These are phyloP conservation scores for Gallinago paraguaiae DNA, from an alignment of 2,113 vertebrate species.

Conservation along the genomic window DNA sequence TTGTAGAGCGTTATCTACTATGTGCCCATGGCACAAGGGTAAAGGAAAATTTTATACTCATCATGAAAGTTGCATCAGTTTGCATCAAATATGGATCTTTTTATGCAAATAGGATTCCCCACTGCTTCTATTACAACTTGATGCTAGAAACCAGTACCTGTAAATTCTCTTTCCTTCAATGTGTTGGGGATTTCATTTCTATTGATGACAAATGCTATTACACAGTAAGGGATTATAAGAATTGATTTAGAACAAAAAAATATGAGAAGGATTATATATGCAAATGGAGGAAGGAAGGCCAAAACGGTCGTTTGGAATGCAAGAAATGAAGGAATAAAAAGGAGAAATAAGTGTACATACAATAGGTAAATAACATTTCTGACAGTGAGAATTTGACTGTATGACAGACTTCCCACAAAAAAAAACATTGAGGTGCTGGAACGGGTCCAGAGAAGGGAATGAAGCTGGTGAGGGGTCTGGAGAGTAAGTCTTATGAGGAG, in stretches of 20 bases:
- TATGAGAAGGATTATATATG: conserved; percentile 43
- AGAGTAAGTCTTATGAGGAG: too few relatives aligned
- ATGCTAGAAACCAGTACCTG: conserved; percentile 27
- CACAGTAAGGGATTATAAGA: conserved; percentile 42
- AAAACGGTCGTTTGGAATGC: not conserved
- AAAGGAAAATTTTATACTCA: not conserved
- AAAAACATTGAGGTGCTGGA: too few relatives aligned
- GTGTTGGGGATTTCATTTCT: conserved; percentile 52
- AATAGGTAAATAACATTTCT: not conserved
- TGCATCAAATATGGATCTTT: conserved; percentile 39
- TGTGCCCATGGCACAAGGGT: not conserved
- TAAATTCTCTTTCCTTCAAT: conserved; percentile 23
- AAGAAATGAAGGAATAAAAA: not conserved
- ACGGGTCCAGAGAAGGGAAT: too few relatives aligned
- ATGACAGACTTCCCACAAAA: not conserved
- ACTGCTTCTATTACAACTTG: conserved; percentile 52
- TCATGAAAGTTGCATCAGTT: conserved; percentile 5
- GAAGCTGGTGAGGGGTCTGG: too few relatives aligned
- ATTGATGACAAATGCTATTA: conserved; percentile 58
- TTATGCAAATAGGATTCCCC: conserved; percentile 52
- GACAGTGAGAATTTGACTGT: not conserved
- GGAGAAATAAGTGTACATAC: not conserved
- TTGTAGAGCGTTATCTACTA: conserved; percentile 13
- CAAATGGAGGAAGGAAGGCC: conserved; percentile 1
- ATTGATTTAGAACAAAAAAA: conserved; percentile 48